Evolutionary conservation across 2,113 vertebrate genomes (phyloP), one percentile per base, ranked within the genome.

Genomic region (Orycteropus afer): DNA sequence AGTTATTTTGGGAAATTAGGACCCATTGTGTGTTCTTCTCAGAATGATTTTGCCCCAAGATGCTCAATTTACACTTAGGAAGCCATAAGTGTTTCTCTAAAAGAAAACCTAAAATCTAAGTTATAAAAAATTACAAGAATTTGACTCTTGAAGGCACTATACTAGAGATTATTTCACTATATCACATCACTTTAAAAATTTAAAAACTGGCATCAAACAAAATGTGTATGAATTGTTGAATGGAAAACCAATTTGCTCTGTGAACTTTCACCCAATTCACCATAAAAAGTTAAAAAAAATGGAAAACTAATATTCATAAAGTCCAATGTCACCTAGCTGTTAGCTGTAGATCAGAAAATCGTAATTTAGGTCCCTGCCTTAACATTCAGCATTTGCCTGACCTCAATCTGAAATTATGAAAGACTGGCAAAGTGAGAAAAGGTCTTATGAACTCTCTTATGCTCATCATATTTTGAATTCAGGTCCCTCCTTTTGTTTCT

Each of bases 381-480:
- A 86, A 22, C 37, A 18, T 87, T 93, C 32, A 76, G 32, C 37
- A 67, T 83, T 89, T 49, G 47, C 13, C n/a, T 93, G 82, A 65
- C 45, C 76, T 93, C 65, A n/a, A 45, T 78, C 34, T 86, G 51
- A 94, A 96, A 80, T 67, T 47, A 2, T 17, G 47, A 80, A 88
- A 93, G n/a, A 47, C 20, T 25, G 81, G 20, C 22, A 74, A 59
- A 90, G 76, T 81, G 49, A 95, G 57, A 95, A 85, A 74, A 53
- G 5, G 7, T 47, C 29, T 84, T 11, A 25, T 73, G 47, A 91
- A 73, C 49, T 45, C 4, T 86, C 29, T 53, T 49, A 55, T 34
- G 49, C 18, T 18, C 47, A 47, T 85, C 12, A 42, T 37, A 87
- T 40, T 61, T 74, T 65, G 65, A 92, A 84, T 61, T 88, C n/a